Conservation (phyloP, 2,113 vertebrate species). For the Oenanthe oenanthe region DNA sequence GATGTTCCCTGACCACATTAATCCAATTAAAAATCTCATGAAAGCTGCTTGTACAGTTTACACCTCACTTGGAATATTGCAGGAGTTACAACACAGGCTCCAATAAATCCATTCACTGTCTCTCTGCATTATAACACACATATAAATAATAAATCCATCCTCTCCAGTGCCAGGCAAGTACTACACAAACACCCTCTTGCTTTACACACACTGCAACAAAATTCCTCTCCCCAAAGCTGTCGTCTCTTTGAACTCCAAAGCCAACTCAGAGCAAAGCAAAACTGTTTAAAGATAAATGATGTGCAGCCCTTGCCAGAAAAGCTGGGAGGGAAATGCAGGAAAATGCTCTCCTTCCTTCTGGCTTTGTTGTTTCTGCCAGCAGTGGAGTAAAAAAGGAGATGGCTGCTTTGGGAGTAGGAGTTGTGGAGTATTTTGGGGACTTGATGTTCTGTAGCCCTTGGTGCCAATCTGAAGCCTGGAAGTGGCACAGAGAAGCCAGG, state of each 20-base stretch:
- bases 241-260: not conserved
- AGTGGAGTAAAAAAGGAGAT: not conserved
- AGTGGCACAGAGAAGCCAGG: not conserved
- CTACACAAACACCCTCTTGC: not conserved
- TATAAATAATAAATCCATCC: not conserved
- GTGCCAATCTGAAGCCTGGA: not conserved
- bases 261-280: not conserved
- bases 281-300: not conserved
- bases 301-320: not conserved
- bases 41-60: not conserved
- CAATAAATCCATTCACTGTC: fast-evolving
- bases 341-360: not conserved
- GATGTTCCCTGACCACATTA: not conserved
- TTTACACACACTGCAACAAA: not conserved
- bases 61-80: not conserved
- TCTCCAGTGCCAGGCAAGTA: not conserved
- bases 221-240: not conserved
- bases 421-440: not conserved
- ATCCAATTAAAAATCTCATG: fast-evolving
- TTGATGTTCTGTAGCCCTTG: not conserved
- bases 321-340: not conserved
- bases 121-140: fast-evolving
- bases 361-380: not conserved
- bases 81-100: not conserved
- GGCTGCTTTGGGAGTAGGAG: not conserved